Percentiles rank a stretch among this genome's conserved stretches.
Evolutionary conservation across 1,140 invertebrate genomes (phyloP).

Genomic region (Zaprionus nigranus): DNA sequence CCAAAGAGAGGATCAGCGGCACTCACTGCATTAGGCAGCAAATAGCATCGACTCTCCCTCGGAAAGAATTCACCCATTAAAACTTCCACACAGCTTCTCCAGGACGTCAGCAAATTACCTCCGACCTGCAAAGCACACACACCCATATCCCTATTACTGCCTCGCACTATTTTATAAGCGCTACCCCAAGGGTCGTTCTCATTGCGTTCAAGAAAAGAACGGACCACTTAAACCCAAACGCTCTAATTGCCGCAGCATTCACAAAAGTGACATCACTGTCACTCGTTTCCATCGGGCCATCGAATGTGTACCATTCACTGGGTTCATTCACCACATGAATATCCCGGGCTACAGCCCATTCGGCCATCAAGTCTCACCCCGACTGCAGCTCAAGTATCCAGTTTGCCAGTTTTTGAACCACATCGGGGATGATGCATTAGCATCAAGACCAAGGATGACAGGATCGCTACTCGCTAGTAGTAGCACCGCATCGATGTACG

Average conservation of each 20-base stretch:
- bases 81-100: not conserved
- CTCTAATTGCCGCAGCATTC: not conserved
- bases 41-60: not conserved
- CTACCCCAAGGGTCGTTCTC: not conserved
- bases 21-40: not conserved
- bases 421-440: not conserved
- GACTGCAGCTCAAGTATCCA: not conserved
- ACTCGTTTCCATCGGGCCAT: no score
- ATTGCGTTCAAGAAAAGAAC: no score
- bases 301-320: no score
- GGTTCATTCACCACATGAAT: no score
- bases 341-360: not conserved
- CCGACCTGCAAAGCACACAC: not conserved
- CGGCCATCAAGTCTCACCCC: slow-evolving; percentile 11
- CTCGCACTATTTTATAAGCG: not conserved
- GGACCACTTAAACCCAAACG: no score
- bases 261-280: not conserved
- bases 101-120: not conserved
- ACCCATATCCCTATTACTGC: not conserved
- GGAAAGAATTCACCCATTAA: not conserved
- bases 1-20: not conserved
- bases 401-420: not conserved
- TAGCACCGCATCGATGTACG: not conserved
- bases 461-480: no score
- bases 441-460: no score